phyloP scores from a whole-genome alignment of 2,888 invertebrate species.

The Calameuta pallipes region DNA sequence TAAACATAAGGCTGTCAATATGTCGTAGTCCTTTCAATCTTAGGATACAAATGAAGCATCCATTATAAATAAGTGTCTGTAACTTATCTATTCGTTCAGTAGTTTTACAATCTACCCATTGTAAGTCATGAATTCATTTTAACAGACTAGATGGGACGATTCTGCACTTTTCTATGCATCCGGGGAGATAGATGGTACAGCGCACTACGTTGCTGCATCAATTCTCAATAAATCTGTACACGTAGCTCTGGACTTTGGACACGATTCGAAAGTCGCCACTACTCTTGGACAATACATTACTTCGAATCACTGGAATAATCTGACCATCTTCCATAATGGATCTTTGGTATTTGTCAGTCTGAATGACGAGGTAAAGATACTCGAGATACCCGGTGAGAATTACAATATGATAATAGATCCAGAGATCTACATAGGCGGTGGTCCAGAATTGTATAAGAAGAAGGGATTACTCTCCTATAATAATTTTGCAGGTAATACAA shows the following conservation, averaged over 20 bases:
- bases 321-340: constrained; percentile 86
- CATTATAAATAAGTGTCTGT: neutral
- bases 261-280: constrained; percentile 77
- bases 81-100: neutral
- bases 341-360: constrained; percentile 80
- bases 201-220: constrained; percentile 90
- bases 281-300: constrained; percentile 77
- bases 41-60: neutral
- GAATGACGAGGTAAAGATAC: constrained; percentile 77
- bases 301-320: constrained; percentile 87
- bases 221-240: constrained; percentile 86
- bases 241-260: constrained; percentile 88
- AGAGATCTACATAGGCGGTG: constrained; percentile 92
- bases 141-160: constrained; percentile 88
- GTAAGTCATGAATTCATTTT: neutral
- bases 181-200: constrained; percentile 87
- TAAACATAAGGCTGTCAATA: neutral
- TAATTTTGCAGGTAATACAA: constrained; percentile 75
- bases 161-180: constrained; percentile 94
- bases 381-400: constrained; percentile 79
- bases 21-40: neutral
- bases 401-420: constrained; percentile 89
- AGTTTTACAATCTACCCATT: neutral
- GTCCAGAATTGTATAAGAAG: constrained; percentile 85
- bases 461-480: constrained; percentile 84